A percentile compares a stretch with the other conserved stretches of the same genome.
Conservation (phyloP, 2,797 vertebrate species). For the Tangara arthus region DNA sequence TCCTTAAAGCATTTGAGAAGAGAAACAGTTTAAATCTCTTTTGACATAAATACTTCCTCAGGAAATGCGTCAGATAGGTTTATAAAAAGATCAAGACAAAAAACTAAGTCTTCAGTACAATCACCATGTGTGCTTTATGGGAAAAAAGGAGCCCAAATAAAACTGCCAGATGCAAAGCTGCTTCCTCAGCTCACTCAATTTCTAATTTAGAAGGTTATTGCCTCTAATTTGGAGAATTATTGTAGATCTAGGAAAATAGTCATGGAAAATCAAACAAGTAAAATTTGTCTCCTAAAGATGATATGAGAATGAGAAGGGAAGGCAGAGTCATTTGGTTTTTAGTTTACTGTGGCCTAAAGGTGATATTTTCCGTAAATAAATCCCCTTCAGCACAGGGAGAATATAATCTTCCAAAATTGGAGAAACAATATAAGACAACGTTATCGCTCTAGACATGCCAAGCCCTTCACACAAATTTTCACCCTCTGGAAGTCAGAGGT, state of each 20-base stretch:
- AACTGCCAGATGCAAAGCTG: conserved; percentile 65
- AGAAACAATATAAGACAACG: not conserved
- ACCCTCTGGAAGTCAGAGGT: not conserved
- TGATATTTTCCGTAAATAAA: not conserved
- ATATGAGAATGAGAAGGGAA: conserved; percentile 69
- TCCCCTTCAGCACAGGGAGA: not conserved
- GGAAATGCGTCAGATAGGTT: conserved; percentile 24
- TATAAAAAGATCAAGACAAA: conserved; percentile 6
- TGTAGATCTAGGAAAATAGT: conserved; percentile 67
- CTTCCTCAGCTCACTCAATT: conserved; percentile 45
- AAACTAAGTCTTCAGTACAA: not conserved
- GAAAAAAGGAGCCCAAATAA: not conserved
- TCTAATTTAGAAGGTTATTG: conserved; percentile 53
- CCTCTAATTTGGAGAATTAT: conserved; percentile 51
- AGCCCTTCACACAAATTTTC: not conserved
- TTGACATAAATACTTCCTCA: conserved; percentile 36
- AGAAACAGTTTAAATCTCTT: conserved; percentile 26
- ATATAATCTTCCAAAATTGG: not conserved
- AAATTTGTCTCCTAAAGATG: conserved; percentile 81
- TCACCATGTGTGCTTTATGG: not conserved
- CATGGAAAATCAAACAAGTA: conserved; percentile 66
- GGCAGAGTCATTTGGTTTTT: not conserved
- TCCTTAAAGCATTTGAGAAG: not conserved
- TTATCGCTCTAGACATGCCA: not conserved
- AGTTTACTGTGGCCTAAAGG: not conserved